These are phyloP conservation scores for Caenorhabditis doughertyi DNA, from an alignment of 2,888 invertebrate genomes.

Conservation along the genomic window DNA sequence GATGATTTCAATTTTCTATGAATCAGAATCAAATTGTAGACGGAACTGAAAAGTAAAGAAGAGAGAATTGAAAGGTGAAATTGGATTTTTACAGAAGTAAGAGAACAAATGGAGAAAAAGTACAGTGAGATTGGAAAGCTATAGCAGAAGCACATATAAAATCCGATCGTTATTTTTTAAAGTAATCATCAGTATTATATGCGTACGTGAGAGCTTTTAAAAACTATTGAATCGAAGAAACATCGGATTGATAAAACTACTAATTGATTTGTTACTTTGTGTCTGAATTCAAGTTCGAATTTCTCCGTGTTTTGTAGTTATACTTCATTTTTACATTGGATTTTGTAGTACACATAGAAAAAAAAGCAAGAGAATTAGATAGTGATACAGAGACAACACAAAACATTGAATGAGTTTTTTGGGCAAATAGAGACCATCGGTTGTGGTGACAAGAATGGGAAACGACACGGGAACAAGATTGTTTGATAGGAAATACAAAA, in stretches of 20 bases:
- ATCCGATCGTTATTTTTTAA: too few relatives aligned
- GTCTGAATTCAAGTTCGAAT: too few relatives aligned
- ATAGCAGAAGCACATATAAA: too few relatives aligned
- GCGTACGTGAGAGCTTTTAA: too few relatives aligned
- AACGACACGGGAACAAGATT: constrained; percentile 37
- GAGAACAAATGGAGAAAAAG: not conserved
- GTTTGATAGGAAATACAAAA: constrained; percentile 26
- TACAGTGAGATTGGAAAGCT: too few relatives aligned
- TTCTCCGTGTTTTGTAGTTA: constrained; percentile 19
- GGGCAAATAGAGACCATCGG: constrained; percentile 29
- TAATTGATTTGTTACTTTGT: too few relatives aligned
- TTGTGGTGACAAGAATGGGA: constrained; percentile 48
- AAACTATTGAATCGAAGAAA: too few relatives aligned
- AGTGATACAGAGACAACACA: constrained; percentile 33
- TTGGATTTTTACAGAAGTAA: not conserved
- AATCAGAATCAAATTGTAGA: constrained; percentile 37
- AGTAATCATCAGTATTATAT: too few relatives aligned
- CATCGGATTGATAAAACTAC: too few relatives aligned
- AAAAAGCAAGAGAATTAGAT: constrained; percentile 40
- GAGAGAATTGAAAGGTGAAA: not conserved
- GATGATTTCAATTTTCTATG: constrained; percentile 27
- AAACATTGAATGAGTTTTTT: constrained; percentile 33
- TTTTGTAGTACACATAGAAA: not conserved
- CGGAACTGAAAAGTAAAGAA: constrained; percentile 20
- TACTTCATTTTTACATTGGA: not conserved